A percentile compares a stretch with the other conserved stretches of the same genome.
phyloP scores from a whole-genome alignment of 2,888 invertebrate genomes.

The Venustoraphidia nigricollis region DNA sequence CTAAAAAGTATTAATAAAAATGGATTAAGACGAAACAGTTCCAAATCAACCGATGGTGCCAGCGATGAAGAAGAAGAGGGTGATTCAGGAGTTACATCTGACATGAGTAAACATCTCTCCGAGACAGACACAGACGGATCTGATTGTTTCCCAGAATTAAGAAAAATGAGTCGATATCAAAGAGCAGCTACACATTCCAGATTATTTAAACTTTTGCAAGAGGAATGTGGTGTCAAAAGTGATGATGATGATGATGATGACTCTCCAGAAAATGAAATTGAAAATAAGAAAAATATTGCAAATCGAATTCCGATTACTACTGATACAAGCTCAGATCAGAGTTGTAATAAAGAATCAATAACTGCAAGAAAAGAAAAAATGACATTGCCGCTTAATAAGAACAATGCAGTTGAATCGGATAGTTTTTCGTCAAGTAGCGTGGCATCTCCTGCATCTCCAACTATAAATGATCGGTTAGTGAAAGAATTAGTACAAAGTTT shows the following conservation, averaged over 20 bases:
- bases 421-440: constrained; percentile 36
- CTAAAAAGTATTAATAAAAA: constrained; percentile 4
- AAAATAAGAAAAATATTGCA: constrained; percentile 5
- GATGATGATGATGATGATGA: constrained; percentile 21
- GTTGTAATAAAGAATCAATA: constrained; percentile 25
- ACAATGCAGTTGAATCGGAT: constrained; percentile 30
- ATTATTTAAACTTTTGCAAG: constrained; percentile 47
- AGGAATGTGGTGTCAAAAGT: constrained; percentile 32
- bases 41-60: constrained; percentile 26
- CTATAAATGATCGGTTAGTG: constrained; percentile 36
- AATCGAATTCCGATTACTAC: constrained; percentile 11
- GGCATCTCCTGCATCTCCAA: constrained; percentile 31
- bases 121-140: constrained; percentile 44
- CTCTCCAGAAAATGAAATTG: constrained; percentile 12
- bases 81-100: constrained; percentile 55
- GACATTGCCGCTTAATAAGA: constrained; percentile 31
- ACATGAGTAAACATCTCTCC: constrained; percentile 50
- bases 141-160: constrained; percentile 40
- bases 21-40: constrained; percentile 21
- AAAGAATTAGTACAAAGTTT: constrained; percentile 42
- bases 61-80: constrained; percentile 40
- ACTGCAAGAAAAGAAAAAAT: constrained; percentile 32
- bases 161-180: constrained; percentile 43
- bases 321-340: constrained; percentile 15
- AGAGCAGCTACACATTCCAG: constrained; percentile 58